Base-by-base conservation (phyloP, 2,113 vertebrate genomes). In the Chaetodon trifascialis region DNA sequence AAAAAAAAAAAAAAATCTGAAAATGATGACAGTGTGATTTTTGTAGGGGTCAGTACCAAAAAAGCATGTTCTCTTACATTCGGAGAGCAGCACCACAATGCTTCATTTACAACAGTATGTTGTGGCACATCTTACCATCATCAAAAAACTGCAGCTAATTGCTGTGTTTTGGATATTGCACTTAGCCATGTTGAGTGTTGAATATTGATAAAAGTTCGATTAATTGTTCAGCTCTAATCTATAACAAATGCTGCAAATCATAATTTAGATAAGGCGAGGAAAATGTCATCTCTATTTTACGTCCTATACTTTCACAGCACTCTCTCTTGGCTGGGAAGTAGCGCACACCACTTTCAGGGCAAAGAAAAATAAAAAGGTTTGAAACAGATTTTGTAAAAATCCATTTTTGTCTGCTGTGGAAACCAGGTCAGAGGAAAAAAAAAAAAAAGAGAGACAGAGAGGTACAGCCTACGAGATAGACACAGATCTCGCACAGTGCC, bases 371-470 rank as follows among this genome's bases (percentile, higher is more conserved):
- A 25, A 80, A 87, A 84, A 81, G 83, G 56, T 64, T 85, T 65
- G 71, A 73, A 90, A 82, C 49, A 76, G 64, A 73, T 52, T 81
- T 42, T 62, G 67, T 71, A 70, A 71, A 78, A 81, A 89, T 71
- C 55, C 2, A 7, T 77, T 78, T 83, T 80, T 54, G 77, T 83
- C 60, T 73, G 77, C 79, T 70, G 67, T 4, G 38, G 79, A 93
- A 94, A 92, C 83, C 90, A 94, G 92, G 92, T 90, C 92, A 93
- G 78, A 71, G 81, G 72, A 64, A 74, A 30, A 79, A 78, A 65
- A 19, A 46, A 11, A 23, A 66, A 47, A 75, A 42, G 54, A 44
- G 67, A 40, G 68, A 85, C 85, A 90, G 88, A 79, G 87, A 90
- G 85, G 83, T 84, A 85, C 68, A 80, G 87, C 85, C 81, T 72